Evolutionary conservation across 2,113 vertebrate species (phyloP), one percentile per base, ranked within the genome.

Genomic region (Ceyx cyanopectus): DNA sequence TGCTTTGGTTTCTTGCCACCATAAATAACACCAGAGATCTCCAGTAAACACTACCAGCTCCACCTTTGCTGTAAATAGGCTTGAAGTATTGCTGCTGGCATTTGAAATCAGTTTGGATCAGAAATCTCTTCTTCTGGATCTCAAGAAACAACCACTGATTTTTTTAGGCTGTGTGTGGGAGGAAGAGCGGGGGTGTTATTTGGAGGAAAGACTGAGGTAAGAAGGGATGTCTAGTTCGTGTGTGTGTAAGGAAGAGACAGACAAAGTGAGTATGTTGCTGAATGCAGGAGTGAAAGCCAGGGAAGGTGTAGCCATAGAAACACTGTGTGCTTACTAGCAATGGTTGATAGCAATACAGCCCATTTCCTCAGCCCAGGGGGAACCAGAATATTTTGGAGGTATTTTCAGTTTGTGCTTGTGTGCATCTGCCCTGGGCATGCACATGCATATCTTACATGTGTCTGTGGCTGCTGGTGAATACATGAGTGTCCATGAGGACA

Each of bases 251-350:
- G 22, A 62, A 81, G 32, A 86, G 63, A 13, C 85, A 85, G 85
- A 81, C 75, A 94, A 61, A 70, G 68, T 2, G 3, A 45, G n/a
- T 2, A 57, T 54, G 89, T 14, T 66, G 78, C 87, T 86, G 90
- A 66, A 21, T 34, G 43, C 74, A 60, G 20, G 70, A 87, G 75
- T 16, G 79, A 60, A 84, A 93, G n/a, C 40, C 3, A 10, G 69
- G 51, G 46, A 81, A 90, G 57, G 90, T 70, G 89, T 88, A 87
- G 91, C 91, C 90, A 88, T 97, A 94, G 96, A 95, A 93, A 92
- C 95, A 81, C 76, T 61, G 76, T 12, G 77, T 43, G 84, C 81
- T 89, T 24, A 3, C 26, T 12, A 57, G 63, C 22, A 43, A 79
- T 89, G 62, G 68, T 69, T 92, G 40, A 13, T 51, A 87, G 87